Evolutionary conservation across 2,797 vertebrate species (phyloP).

Genomic region (Lacerta viridis): DNA sequence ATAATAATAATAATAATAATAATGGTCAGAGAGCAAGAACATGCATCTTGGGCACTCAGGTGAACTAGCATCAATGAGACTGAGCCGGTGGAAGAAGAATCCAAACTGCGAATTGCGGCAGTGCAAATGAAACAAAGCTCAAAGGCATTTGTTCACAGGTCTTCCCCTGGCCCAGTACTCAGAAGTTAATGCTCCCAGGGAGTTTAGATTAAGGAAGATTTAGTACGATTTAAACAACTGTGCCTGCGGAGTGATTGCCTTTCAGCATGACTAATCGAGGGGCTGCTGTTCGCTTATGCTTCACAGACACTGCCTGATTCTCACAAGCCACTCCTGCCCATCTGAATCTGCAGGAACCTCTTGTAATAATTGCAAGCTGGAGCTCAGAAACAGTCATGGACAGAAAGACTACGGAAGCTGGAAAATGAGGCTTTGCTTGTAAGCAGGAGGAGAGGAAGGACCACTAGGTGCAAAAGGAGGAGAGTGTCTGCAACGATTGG

Average conservation of each 20-base stretch:
- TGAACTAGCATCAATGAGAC: too few relatives aligned
- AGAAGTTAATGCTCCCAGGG: not conserved
- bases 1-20: too few relatives aligned
- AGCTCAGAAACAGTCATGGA: not conserved
- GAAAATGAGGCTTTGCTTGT: too few relatives aligned
- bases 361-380: not conserved
- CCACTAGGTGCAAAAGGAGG: too few relatives aligned
- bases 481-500: too few relatives aligned
- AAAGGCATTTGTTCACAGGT: slow-evolving; percentile 43
- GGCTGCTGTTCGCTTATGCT: slow-evolving; percentile 3
- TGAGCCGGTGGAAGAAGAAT: too few relatives aligned
- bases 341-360: not conserved
- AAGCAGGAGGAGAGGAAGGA: too few relatives aligned
- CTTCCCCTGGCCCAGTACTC: slow-evolving; percentile 40
- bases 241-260: not conserved
- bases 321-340: not conserved
- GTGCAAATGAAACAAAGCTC: not conserved
- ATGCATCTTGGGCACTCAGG: not conserved
- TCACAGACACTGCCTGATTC: not conserved
- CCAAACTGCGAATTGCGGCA: not conserved
- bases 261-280: slow-evolving; percentile 7
- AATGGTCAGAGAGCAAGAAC: too few relatives aligned
- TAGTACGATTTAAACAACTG: slow-evolving; percentile 7
- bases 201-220: slow-evolving; percentile 7
- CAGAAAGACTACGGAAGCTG: not conserved